A percentile compares a stretch with the other conserved stretches of the same genome.
These are phyloP conservation scores for Sebastes vulpes DNA, from an alignment of 2,797 vertebrate species.

Conservation along the genomic window DNA sequence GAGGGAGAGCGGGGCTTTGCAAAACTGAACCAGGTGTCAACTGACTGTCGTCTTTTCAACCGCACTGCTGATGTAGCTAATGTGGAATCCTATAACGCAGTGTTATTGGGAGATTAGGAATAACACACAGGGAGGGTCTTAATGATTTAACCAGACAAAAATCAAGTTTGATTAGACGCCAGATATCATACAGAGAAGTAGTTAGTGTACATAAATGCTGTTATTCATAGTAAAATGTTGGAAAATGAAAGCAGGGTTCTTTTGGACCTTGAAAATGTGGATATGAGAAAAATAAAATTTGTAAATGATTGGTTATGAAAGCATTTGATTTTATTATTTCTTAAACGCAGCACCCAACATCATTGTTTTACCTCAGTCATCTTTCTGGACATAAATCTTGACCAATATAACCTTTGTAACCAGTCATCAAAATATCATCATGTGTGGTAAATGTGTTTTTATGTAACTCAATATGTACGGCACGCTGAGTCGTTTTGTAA, in stretches of 20 bases:
- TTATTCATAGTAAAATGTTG: background rate
- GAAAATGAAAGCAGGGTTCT: background rate
- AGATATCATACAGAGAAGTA: background rate
- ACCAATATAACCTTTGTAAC: background rate
- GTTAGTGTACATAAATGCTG: background rate
- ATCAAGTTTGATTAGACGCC: background rate
- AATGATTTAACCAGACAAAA: background rate
- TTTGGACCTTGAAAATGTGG: background rate
- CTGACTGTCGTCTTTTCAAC: background rate
- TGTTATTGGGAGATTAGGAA: background rate
- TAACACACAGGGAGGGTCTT: background rate
- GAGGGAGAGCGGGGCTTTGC: background rate
- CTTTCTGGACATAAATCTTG: background rate
- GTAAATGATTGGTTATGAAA: background rate
- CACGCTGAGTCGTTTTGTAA: conserved; percentile 28
- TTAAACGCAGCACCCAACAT: background rate
- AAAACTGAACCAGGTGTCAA: background rate
- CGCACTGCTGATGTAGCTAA: background rate
- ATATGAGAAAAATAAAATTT: conserved; percentile 9
- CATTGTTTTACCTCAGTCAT: background rate
- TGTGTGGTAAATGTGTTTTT: background rate
- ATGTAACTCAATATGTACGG: background rate
- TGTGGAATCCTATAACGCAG: background rate
- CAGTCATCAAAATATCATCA: background rate
- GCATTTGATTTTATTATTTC: conserved; percentile 2